Base-by-base conservation (phyloP, 2,888 invertebrate species). In the Lithophane semibrunnea region DNA sequence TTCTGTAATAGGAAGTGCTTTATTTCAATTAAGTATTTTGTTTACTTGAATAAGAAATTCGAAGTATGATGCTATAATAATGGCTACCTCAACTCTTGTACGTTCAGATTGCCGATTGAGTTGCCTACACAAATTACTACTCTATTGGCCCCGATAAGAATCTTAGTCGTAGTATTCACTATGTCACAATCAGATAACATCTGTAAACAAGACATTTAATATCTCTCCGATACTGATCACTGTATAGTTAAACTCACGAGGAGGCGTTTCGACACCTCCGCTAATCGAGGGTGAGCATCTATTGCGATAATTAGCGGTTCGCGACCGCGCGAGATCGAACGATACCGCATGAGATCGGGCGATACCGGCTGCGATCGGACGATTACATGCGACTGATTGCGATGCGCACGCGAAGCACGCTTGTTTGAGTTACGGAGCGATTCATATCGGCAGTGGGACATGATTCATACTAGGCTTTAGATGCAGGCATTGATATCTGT, bases 381-480 rank as follows among this genome's bases (percentile, higher is more conserved):
- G 88, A 87, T 87, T 68, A 68, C 75, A 65, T 63, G 79, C 88
- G 88, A 82, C 86, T 86, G 84, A 86, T 82, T 86, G 75, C 80
- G 73, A 86, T 83, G 83, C 70, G 74, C 86, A 84, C 84, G 84
- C 84, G 69, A 84, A 21, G n/a, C 60, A 66, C 54, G 79, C 80
- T 74, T 83, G 72, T 86, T 83, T 83, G 84, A 83, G 70, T 85
- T 83, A 83, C 82, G 73, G 47, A 70, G 69, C 42, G 86, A 84
- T 84, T 56, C 58, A 12, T 84, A 84, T 82, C 86, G 47, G 47
- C 16, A 37, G 44, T n/a, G 73, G 73, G 77, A 83, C 79, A 83
- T 83, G 83, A 84, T 84, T 84, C 72, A 83, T 75, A 70, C 66
- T 47, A 66, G 29, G 13, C 42, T 21, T 52, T 80, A 75, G 68